Conservation (phyloP, 2,113 vertebrate species). For the Colaptes auratus region DNA sequence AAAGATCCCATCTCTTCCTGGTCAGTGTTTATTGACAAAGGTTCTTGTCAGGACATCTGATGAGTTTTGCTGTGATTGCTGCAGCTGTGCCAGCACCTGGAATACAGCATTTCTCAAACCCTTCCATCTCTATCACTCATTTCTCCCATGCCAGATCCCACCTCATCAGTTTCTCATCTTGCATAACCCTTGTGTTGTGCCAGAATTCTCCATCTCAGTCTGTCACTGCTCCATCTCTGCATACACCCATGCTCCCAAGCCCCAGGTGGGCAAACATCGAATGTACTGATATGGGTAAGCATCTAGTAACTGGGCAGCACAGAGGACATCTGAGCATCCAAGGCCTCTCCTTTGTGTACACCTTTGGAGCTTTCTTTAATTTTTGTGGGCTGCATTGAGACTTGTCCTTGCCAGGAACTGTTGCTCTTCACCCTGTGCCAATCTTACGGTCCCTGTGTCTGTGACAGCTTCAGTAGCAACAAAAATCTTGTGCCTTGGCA, state of each 20-base stretch:
- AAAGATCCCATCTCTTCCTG: background rate
- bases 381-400: background rate
- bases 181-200: background rate
- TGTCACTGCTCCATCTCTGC: background rate
- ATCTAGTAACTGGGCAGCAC: background rate
- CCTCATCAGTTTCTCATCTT: background rate
- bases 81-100: background rate
- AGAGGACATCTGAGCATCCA: background rate
- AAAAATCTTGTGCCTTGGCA: background rate
- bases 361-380: background rate
- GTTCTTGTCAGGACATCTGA: background rate
- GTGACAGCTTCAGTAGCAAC: background rate
- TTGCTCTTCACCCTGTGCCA: background rate
- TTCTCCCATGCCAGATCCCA: background rate
- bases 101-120: background rate
- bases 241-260: background rate
- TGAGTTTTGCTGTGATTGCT: background rate
- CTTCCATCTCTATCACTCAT: background rate
- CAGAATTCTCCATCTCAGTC: background rate
- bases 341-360: background rate
- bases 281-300: background rate
- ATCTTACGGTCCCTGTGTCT: background rate
- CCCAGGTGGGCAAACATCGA: background rate
- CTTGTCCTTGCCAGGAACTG: background rate
- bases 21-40: background rate